Base-by-base conservation (phyloP, 2,113 vertebrate genomes). In the Eolophus roseicapilla region DNA sequence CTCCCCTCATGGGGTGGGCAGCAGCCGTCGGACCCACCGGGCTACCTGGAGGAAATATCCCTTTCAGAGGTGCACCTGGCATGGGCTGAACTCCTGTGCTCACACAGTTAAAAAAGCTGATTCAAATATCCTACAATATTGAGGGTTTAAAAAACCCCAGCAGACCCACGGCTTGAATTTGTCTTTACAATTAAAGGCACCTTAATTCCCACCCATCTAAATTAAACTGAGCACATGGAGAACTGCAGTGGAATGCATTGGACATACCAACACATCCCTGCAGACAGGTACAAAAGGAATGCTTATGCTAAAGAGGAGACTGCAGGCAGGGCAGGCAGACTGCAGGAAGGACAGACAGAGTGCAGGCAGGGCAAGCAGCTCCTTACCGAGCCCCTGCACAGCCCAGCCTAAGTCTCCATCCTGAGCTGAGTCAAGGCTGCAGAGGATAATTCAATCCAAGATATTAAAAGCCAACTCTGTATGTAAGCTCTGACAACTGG, bases 11-110 rank as follows among this genome's bases (percentile, higher is more conserved):
- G 29, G 65, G 43, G 35, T 11, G 53, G 28, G 21, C 59, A 59
- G 74, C 37, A n/a, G 60, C 67, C 7, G 0, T 1, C 24, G 4
- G 3, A 49, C 28, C 63, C 80, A 2, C 5, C 0, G 2, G 60
- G 24, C 24, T 39, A 10, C 37, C 12, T 11, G 44, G 21, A 39
- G 64, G 21, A 27, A 59, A 65, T 21, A 59, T 11, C 27, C 49
- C 39, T 27, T 43, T 19, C 33, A 3, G 7, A 69, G 86, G 33
- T 81, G 41, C 11, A 27, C 37, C 35, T 12, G 64, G 63, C 74
- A 35, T 4, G 13, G 49, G 64, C 52, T 2, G 44, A 49, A 16
- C n/a, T 33, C 37, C 35, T 17, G 29, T 31, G 50, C 8, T 11
- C n/a, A 71, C 63, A 62, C 50, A 41, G 52, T 7, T 28, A 23